phyloP scores from a whole-genome alignment of 1,140 invertebrate species.

The Brachionus sp. region DNA sequence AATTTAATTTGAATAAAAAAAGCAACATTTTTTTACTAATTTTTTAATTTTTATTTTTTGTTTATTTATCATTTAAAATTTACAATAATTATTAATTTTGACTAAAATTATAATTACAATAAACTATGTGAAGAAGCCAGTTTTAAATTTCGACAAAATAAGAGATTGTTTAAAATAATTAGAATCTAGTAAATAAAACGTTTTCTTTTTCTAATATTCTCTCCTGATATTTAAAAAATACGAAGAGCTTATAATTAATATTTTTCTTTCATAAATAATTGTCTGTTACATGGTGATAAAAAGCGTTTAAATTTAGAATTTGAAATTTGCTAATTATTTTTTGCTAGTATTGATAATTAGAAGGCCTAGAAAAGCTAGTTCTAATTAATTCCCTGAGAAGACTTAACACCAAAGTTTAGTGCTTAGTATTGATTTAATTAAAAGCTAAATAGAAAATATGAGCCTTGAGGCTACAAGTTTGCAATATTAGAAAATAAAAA shows the following conservation, averaged over 20 bases:
- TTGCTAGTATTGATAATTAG: not conserved
- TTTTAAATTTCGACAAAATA: too few relatives aligned
- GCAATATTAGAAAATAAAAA: not conserved
- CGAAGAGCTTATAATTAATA: not conserved
- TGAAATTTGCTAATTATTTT: not conserved
- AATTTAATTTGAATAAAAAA: too few relatives aligned
- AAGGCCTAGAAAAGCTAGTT: not conserved
- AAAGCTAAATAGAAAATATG: not conserved
- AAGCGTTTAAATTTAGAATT: not conserved
- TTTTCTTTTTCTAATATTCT: too few relatives aligned
- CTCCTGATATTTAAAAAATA: too few relatives aligned
- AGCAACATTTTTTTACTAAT: too few relatives aligned
- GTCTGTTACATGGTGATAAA: not conserved
- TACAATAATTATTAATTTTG: not conserved
- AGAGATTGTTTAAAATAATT: too few relatives aligned
- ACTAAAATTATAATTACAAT: too few relatives aligned
- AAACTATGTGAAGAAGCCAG: too few relatives aligned
- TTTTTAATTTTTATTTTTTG: too few relatives aligned
- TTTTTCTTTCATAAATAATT: not conserved
- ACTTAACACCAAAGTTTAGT: not conserved
- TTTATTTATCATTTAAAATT: too few relatives aligned
- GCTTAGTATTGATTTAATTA: not conserved
- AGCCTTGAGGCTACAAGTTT: not conserved
- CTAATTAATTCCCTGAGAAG: not conserved
- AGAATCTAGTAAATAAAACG: too few relatives aligned